Percentiles rank a stretch among this genome's conserved stretches.
phyloP scores from a whole-genome alignment of 2,888 invertebrate genomes.

The Tridacna crocea region DNA sequence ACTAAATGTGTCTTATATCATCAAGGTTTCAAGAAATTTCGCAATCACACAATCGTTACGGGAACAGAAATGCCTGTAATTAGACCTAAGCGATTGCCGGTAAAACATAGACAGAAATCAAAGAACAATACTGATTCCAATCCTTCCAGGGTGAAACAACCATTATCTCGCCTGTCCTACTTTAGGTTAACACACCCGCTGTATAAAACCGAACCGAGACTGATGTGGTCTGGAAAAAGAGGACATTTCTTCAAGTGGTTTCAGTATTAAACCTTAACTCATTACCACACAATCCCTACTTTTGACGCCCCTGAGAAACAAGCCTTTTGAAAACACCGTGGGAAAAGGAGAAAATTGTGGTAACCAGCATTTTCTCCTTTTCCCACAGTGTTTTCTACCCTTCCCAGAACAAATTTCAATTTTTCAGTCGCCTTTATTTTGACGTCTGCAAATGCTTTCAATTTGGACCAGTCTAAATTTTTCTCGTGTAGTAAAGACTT shows the following conservation, averaged over 20 bases:
- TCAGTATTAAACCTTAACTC: not conserved
- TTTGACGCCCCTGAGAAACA: too few species aligned
- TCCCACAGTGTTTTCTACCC: too few species aligned
- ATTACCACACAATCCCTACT: too few species aligned
- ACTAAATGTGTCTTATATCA: slow-evolving; percentile 26
- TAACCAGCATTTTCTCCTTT: too few species aligned
- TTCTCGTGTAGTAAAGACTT: too few species aligned
- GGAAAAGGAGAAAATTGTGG: too few species aligned
- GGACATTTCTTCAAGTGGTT: slow-evolving; percentile 22
- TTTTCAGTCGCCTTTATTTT: too few species aligned
- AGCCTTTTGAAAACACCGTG: too few species aligned
- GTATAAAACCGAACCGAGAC: slow-evolving; percentile 17
- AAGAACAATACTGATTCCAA: not conserved
- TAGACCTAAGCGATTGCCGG: not conserved
- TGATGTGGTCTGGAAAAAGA: slow-evolving; percentile 18
- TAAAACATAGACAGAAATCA: not conserved
- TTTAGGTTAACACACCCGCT: slow-evolving; percentile 14
- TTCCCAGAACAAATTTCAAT: too few species aligned
- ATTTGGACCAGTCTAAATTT: too few species aligned
- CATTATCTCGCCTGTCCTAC: not conserved
- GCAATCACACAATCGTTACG: slow-evolving; percentile 21
- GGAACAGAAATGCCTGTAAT: slow-evolving; percentile 27
- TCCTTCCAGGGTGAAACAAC: not conserved
- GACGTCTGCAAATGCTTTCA: too few species aligned
- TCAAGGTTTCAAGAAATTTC: slow-evolving; percentile 24